Conservation (phyloP, 2,113 vertebrate species). For the Balaeniceps rex region DNA sequence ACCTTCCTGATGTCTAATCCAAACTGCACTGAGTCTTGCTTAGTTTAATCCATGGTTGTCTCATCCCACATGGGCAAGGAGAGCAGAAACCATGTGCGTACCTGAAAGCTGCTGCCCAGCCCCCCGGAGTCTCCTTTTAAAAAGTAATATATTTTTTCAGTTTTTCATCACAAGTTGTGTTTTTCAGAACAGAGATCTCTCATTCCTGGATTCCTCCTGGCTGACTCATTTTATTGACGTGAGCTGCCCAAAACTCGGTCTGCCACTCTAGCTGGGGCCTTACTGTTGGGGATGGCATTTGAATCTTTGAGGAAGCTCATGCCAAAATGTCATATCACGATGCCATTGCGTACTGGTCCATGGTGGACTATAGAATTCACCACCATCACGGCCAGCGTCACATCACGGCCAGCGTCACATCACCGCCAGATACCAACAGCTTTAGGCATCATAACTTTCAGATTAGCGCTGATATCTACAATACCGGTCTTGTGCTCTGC, state of each 20-base stretch:
- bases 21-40: neutral
- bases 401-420: neutral
- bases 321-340: neutral
- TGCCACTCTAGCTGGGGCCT: neutral
- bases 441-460: neutral
- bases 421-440: neutral
- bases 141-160: neutral
- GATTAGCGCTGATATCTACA: neutral
- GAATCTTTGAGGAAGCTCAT: neutral
- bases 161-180: neutral
- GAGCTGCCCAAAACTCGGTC: neutral
- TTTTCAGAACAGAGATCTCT: neutral
- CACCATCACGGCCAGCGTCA: neutral
- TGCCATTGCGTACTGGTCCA: accelerated
- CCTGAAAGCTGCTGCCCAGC: neutral
- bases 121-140: neutral
- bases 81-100: neutral
- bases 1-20: neutral
- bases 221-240: neutral
- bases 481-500: neutral
- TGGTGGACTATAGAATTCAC: neutral
- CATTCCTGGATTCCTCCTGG: neutral
- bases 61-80: neutral
- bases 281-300: neutral
- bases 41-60: neutral